phyloP scores from a whole-genome alignment of 2,797 vertebrate genomes.

The Gallirallus australis region DNA sequence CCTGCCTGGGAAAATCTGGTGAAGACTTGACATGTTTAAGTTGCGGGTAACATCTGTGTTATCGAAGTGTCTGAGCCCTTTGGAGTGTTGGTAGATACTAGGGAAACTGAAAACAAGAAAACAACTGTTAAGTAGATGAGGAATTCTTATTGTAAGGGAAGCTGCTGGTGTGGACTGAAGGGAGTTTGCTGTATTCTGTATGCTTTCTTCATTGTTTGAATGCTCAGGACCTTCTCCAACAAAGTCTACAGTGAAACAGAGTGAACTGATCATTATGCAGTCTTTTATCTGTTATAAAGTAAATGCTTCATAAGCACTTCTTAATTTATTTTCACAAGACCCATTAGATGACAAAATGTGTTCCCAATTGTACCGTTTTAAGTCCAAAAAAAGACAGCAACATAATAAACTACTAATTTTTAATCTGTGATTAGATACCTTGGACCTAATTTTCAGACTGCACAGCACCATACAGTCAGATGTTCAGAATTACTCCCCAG shows the following conservation, averaged over 20 bases:
- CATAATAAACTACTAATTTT: background rate
- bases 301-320: background rate
- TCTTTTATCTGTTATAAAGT: background rate
- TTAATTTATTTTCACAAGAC: background rate
- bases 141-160: background rate
- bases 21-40: background rate
- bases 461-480: background rate
- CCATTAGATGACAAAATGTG: background rate
- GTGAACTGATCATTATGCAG: background rate
- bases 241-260: background rate
- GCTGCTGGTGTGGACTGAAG: no score
- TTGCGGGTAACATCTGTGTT: background rate
- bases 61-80: background rate
- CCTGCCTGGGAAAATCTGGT: background rate
- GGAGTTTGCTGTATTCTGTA: background rate
- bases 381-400: background rate
- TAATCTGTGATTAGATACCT: background rate
- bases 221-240: background rate
- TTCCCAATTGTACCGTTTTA: background rate
- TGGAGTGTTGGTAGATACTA: background rate
- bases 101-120: background rate
- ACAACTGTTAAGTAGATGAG: background rate
- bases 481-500: background rate
- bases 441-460: slow-evolving; percentile 15
- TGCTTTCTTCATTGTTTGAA: background rate